Base-by-base conservation (phyloP, 2,113 vertebrate genomes). In the Oncorhynchus clarkii region DNA sequence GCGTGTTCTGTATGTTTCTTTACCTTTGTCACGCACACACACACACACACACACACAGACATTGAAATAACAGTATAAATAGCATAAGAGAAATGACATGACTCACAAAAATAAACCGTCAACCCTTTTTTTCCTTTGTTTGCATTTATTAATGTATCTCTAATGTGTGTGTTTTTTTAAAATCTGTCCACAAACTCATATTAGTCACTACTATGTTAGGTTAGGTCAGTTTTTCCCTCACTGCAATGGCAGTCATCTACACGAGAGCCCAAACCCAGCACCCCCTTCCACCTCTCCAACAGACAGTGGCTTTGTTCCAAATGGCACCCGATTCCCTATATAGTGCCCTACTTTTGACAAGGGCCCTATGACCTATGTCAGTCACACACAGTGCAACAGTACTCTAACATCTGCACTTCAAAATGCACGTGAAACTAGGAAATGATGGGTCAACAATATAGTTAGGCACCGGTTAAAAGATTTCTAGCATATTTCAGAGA, bases 141-240 rank as follows among this genome's bases (percentile, higher is more conserved):
- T 84, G 62, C 85, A 79, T 92, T 91, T 90, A 91, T 90, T 89
- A 68, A 80, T 80, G 93, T 90, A 91, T 92, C 85, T 91, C 92
- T 94, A 94, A 89, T 91, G 87, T 84, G 75, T 89, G 89, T 92
- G 87, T 76, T 27, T 83, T 77, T 71, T 70, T 73, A 27, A 82
- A 18, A 90, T 90, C 88, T 92, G 89, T 93, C 89, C 90, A 94
- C 92, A 91, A 88, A 92, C 90, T 93, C 92, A 92, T 94, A 93
- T 94, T 93, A 94, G 90, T 93, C 91, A 93, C 93, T 93, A 93
- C 93, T 91, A 93, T 92, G 91, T 94, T 94, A 93, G 92, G 91
- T 94, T 94, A 94, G 91, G 88, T 93, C 88, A 92, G 51, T 85
- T 86, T 92, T 91, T 89, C 89, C 93, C 90, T 91, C 90, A 92